Evolutionary conservation across 2,888 invertebrate species (phyloP).

Genomic region (Sesamia inferens): DNA sequence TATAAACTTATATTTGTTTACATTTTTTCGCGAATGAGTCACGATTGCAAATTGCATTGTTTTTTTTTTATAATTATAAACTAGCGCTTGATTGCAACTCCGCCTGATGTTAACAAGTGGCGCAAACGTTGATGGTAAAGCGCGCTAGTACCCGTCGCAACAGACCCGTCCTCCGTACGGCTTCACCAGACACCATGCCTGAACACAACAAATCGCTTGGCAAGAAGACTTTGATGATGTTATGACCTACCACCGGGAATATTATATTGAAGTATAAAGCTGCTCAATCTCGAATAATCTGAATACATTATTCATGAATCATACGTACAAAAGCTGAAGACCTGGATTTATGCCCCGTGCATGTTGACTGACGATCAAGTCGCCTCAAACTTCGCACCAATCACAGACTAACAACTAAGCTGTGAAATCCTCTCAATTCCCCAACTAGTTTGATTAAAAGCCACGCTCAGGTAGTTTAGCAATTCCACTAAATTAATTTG

Average conservation of each 20-base stretch:
- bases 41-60: too few relatives aligned
- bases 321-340: conserved; percentile 6
- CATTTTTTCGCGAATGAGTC: too few relatives aligned
- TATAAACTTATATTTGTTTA: too few relatives aligned
- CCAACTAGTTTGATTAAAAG: conserved; percentile 32
- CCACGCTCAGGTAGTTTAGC: conserved; percentile 16
- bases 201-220: too few relatives aligned
- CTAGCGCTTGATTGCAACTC: too few relatives aligned
- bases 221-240: too few relatives aligned
- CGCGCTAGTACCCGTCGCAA: too few relatives aligned
- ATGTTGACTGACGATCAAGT: conserved; percentile 8
- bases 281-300: conserved; percentile 3
- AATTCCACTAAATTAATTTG: conserved; percentile 21
- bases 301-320: conserved; percentile 3
- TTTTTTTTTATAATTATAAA: too few relatives aligned
- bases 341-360: conserved; percentile 12
- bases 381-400: background rate
- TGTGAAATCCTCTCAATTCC: conserved; percentile 11
- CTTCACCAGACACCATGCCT: too few relatives aligned
- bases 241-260: background rate
- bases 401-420: conserved; percentile 4
- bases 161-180: too few relatives aligned
- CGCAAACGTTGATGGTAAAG: too few relatives aligned
- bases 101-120: too few relatives aligned
- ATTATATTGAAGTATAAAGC: background rate